Conservation (phyloP, 2,113 vertebrate species). For the Haliaeetus leucogaster region DNA sequence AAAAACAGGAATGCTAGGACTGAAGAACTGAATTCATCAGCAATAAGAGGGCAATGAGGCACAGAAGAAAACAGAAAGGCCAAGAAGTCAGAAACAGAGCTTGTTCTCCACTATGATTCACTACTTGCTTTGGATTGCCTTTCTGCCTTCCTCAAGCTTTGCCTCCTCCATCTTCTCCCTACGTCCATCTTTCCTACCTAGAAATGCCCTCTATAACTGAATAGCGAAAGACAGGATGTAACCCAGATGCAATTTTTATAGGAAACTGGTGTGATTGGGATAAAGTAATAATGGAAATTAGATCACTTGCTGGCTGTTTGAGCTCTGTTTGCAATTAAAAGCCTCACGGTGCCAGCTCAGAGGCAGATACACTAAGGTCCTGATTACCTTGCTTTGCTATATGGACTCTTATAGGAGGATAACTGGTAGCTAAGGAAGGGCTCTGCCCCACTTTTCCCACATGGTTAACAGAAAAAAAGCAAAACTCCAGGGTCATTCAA, state of each 20-base stretch:
- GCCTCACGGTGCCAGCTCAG: neutral
- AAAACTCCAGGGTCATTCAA: neutral
- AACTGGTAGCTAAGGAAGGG: neutral
- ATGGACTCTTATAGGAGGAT: fast-evolving
- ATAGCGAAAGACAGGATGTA: neutral
- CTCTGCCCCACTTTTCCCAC: neutral
- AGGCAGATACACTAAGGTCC: neutral
- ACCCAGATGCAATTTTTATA: neutral
- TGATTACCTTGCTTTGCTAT: neutral
- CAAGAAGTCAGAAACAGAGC: neutral
- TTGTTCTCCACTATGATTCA: neutral
- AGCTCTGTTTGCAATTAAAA: neutral
- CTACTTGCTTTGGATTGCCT: neutral
- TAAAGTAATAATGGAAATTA: neutral
- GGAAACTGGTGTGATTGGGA: neutral
- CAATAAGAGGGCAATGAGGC: neutral
- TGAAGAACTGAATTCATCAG: neutral
- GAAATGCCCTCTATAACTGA: neutral
- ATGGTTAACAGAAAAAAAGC: neutral
- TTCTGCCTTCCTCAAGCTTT: neutral
- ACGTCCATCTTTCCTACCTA: neutral
- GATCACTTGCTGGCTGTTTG: neutral
- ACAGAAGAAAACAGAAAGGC: neutral
- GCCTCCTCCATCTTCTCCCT: neutral
- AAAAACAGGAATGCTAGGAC: neutral